Evolutionary conservation across 2,888 invertebrate species (phyloP).

Genomic region (Ptycholaimellus sp.): DNA sequence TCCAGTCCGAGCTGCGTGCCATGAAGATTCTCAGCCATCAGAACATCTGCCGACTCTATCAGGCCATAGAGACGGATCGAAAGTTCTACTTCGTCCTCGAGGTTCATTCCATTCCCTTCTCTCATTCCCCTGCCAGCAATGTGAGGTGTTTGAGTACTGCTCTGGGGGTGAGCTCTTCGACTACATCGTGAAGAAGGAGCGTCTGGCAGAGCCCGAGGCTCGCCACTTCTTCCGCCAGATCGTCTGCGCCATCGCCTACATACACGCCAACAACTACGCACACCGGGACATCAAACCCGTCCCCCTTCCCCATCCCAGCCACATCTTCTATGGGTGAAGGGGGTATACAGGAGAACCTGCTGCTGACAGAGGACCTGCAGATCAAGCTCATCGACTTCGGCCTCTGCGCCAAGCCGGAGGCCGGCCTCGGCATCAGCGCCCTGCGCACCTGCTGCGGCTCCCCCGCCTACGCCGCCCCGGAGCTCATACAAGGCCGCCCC

Average conservation of each 20-base stretch:
- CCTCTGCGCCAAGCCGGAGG: conserved; percentile 44
- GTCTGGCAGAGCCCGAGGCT: conserved; percentile 46
- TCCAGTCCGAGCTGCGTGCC: conserved; percentile 47
- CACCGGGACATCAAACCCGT: conserved; percentile 61
- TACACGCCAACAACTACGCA: conserved; percentile 49
- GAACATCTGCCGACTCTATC: conserved; percentile 46
- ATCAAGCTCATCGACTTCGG: conserved; percentile 60
- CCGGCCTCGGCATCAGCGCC: conserved; percentile 8
- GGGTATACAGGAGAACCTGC: conserved; percentile 44
- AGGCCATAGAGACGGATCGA: conserved; percentile 48
- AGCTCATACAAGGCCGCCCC: conserved; percentile 26
- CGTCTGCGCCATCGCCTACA: conserved; percentile 49
- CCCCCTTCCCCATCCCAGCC: conserved; percentile 8
- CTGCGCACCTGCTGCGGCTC: conserved; percentile 28
- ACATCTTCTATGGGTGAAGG: not conserved
- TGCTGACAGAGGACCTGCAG: conserved; percentile 47
- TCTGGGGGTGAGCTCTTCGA: conserved; percentile 60
- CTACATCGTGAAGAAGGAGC: conserved; percentile 51
- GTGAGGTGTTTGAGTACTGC: conserved; percentile 38
- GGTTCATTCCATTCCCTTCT: conserved; percentile 25
- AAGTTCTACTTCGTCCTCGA: conserved; percentile 54
- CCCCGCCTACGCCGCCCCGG: conserved; percentile 34
- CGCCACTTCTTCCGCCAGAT: conserved; percentile 52
- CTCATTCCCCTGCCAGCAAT: not conserved
- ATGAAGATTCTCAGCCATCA: conserved; percentile 19